Evolutionary conservation across 2,113 vertebrate species (phyloP).

Genomic region (Syngnathus scovelli): DNA sequence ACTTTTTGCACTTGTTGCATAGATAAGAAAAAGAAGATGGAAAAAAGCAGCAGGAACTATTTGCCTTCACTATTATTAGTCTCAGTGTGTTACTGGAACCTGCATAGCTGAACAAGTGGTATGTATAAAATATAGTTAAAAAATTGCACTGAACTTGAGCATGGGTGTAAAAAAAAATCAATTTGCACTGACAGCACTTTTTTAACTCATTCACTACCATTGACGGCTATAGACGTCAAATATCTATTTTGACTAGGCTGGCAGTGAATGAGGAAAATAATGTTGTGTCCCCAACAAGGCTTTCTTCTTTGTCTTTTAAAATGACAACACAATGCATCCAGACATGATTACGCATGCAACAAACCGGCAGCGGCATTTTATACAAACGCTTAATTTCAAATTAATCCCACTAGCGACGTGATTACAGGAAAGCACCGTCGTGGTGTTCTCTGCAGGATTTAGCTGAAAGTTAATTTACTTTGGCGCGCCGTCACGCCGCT

Average conservation of each 20-base stretch:
- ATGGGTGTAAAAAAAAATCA: not conserved
- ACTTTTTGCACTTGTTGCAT: slow-evolving; percentile 41
- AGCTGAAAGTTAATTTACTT: slow-evolving; percentile 3
- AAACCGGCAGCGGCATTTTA: not conserved
- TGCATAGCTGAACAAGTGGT: not conserved
- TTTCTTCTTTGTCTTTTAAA: not conserved
- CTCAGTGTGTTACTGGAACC: not conserved
- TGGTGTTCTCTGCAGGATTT: not conserved
- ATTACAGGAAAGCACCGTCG: not conserved
- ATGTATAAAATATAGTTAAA: not conserved
- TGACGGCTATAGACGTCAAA: too few species aligned
- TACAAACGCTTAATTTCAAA: slow-evolving; percentile 3
- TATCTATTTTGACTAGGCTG: too few species aligned
- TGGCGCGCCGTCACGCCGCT: not conserved
- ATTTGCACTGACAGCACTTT: not conserved
- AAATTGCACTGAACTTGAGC: not conserved
- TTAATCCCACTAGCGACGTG: not conserved
- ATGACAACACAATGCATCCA: not conserved
- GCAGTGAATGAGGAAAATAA: not conserved
- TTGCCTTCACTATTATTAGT: not conserved
- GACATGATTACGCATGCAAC: not conserved
- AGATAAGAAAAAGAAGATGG: slow-evolving; percentile 10
- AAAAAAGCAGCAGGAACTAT: not conserved
- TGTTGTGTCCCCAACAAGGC: not conserved
- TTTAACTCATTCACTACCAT: not conserved